A percentile compares a stretch with the other conserved stretches of the same genome.
Conservation (phyloP, 2,888 invertebrate species). For the Xylocampa areola region DNA sequence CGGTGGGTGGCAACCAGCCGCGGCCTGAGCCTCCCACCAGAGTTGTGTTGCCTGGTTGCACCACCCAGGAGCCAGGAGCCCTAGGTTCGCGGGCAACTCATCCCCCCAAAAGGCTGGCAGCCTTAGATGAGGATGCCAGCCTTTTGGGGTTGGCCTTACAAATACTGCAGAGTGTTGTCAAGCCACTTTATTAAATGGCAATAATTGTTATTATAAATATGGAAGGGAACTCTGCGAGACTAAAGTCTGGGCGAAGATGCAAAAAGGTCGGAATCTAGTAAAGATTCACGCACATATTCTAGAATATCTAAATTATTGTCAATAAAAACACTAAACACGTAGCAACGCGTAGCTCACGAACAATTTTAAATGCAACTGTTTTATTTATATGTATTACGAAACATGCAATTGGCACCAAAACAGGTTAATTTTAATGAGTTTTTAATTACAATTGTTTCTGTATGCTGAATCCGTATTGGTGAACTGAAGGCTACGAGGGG, state of each 20-base stretch:
- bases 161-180: too few relatives aligned
- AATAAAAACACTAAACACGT: conserved; percentile 45
- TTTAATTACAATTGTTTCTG: conserved; percentile 35
- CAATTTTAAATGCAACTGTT: conserved; percentile 10
- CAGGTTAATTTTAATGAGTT: conserved; percentile 41
- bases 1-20: too few relatives aligned
- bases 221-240: background rate
- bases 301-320: conserved; percentile 18
- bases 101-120: too few relatives aligned
- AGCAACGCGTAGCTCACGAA: conserved; percentile 13
- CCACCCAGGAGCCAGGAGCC: too few relatives aligned
- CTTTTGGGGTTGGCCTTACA: too few relatives aligned
- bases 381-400: conserved; percentile 41
- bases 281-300: background rate
- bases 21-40: too few relatives aligned
- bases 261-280: conserved; percentile 17
- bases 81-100: too few relatives aligned
- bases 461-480: conserved; percentile 34
- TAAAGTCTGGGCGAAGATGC: background rate
- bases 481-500: conserved; percentile 22
- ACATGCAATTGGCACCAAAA: conserved; percentile 44
- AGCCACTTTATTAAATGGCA: too few relatives aligned
- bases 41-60: too few relatives aligned
- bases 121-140: too few relatives aligned
- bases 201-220: too few relatives aligned